Conservation (phyloP, 2,797 vertebrate genomes). For the Synaphobranchus kaupii region DNA sequence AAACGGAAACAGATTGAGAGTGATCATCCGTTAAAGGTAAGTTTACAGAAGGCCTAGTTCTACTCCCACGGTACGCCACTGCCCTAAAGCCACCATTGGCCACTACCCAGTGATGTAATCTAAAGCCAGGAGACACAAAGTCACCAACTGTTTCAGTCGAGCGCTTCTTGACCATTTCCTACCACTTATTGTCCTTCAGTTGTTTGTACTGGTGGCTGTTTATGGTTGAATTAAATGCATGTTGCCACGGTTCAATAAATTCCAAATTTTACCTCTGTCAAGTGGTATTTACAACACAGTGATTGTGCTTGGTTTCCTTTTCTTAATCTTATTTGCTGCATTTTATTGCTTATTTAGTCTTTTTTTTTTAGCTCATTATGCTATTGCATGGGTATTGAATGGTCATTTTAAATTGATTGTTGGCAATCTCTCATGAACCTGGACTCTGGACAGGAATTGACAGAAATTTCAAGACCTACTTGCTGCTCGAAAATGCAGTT, state of each 20-base stretch:
- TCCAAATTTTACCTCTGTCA: not conserved
- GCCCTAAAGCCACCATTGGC: too few species aligned
- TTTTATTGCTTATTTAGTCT: not conserved
- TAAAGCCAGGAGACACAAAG: not conserved
- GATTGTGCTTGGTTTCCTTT: not conserved
- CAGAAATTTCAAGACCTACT: not conserved
- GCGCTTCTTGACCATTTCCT: not conserved
- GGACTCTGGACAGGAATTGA: not conserved
- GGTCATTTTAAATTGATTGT: not conserved
- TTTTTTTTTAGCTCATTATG: not conserved
- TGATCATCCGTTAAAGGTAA: too few species aligned
- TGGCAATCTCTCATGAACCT: not conserved
- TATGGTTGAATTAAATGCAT: not conserved
- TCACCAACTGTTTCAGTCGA: not conserved
- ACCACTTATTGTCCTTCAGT: not conserved
- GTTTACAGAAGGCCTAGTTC: too few species aligned
- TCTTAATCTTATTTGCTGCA: not conserved
- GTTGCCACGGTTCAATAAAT: not conserved
- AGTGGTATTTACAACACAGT: not conserved
- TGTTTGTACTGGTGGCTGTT: not conserved
- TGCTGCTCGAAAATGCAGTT: not conserved
- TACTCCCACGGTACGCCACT: too few species aligned
- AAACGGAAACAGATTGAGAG: too few species aligned
- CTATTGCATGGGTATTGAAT: not conserved
- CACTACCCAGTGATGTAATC: too few species aligned